Evolutionary conservation across 2,888 invertebrate genomes (phyloP), one percentile per base, ranked within the genome.

Genomic region (Eudasyphora cyanicolor): DNA sequence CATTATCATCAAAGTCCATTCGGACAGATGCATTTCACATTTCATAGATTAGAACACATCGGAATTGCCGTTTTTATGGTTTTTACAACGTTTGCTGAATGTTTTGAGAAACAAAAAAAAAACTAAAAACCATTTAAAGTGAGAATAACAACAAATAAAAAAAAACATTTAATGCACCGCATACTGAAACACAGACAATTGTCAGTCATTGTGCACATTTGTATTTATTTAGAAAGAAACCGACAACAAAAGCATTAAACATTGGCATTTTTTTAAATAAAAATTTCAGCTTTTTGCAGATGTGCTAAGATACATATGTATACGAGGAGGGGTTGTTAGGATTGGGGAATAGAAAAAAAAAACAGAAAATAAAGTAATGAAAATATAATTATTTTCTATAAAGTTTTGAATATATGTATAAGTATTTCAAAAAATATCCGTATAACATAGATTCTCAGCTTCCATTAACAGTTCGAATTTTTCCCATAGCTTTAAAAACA

Each of bases 1-100:
- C 64, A n/a, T n/a, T n/a, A n/a, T n/a, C n/a, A 69, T 81, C 76
- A 76, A 76, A 82, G 82, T 57, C 79, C 76, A 79, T 17, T 60
- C 45, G 45, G 82, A 73, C 73, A 79, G 70, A 70, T 54, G 54
- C 49, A 62, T 76, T 82, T 73, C 70, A 73, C 12, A 76, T n/a
- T 27, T 57, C 45, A 57, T 6, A 57, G 57, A 57, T 57, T 57
- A 57, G 57, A 57, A 57, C 1, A 45, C 38, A 45, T 12, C 29
- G 62, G 8, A 54, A n/a, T 62, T 24, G n/a, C 17, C 49, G 21
- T 14, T 51, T n/a, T 21, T 19, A 14, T 69, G 5, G 42, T 49
- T 69, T 49, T 10, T 49, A 17, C 45, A 29, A 69, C 54, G 73
- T 73, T 81, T 71, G 67, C 64, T 67, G 67, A 75, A 64, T 79